phyloP scores from a whole-genome alignment of 2,113 vertebrate genomes.

The Psammodynastes pulverulentus region DNA sequence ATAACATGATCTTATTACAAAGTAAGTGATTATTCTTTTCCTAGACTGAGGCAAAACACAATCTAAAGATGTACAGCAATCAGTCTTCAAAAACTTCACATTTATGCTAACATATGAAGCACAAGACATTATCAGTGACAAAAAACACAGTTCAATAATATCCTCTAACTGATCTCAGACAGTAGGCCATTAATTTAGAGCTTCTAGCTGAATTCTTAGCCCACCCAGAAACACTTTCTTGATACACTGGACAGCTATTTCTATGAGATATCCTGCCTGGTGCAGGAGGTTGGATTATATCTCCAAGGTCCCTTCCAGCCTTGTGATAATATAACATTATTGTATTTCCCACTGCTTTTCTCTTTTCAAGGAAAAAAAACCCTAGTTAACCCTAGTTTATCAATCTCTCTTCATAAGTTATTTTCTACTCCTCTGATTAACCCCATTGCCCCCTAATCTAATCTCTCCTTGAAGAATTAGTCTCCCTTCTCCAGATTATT shows the following conservation, averaged over 20 bases:
- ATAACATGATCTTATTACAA: background rate
- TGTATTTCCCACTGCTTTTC: background rate
- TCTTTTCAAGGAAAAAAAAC: background rate
- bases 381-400: background rate
- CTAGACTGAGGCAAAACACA: background rate
- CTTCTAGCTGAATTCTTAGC: too few relatives aligned
- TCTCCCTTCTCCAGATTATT: background rate
- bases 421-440: background rate
- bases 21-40: background rate
- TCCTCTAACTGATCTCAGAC: too few relatives aligned
- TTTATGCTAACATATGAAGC: background rate
- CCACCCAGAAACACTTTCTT: background rate
- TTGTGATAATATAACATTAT: background rate
- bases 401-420: background rate
- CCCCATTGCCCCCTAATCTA: background rate
- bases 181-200: too few relatives aligned
- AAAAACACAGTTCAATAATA: background rate
- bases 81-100: background rate
- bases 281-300: background rate
- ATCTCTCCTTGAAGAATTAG: background rate
- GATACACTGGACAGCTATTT: background rate
- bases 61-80: background rate
- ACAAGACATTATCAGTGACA: background rate
- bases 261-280: background rate
- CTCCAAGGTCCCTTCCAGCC: background rate